Percentiles rank a stretch among this genome's conserved stretches.
phyloP scores from a whole-genome alignment of 2,113 vertebrate genomes.

The Oplegnathus fasciatus region DNA sequence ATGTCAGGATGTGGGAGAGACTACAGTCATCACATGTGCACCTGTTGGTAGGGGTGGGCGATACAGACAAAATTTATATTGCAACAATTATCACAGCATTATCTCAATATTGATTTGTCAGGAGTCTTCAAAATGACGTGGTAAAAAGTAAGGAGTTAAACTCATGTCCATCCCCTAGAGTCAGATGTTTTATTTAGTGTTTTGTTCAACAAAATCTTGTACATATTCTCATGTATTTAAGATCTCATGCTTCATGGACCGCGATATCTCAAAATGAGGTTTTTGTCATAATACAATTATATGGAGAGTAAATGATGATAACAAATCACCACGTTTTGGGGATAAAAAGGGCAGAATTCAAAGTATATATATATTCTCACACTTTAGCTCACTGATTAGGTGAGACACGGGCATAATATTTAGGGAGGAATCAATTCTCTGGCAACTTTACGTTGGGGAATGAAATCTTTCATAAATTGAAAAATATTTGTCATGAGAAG shows the following conservation, averaged over 20 bases:
- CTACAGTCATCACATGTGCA: slow-evolving; percentile 99
- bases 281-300: neutral
- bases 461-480: neutral
- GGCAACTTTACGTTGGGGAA: neutral
- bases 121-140: neutral
- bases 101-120: neutral
- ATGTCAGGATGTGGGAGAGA: slow-evolving; percentile 98
- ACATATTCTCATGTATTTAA: neutral
- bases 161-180: neutral
- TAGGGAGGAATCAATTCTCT: neutral
- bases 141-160: neutral
- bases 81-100: neutral
- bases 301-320: neutral
- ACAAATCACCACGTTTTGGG: too few species aligned
- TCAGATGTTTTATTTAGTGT: neutral
- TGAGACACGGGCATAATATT: neutral
- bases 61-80: neutral
- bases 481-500: neutral
- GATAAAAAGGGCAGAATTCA: neutral
- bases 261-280: neutral
- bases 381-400: neutral
- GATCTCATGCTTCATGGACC: neutral
- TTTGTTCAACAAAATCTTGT: neutral
- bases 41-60: slow-evolving; percentile 76
- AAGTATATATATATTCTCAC: neutral